Base-by-base conservation (phyloP, 2,113 vertebrate genomes). In the Meles meles region DNA sequence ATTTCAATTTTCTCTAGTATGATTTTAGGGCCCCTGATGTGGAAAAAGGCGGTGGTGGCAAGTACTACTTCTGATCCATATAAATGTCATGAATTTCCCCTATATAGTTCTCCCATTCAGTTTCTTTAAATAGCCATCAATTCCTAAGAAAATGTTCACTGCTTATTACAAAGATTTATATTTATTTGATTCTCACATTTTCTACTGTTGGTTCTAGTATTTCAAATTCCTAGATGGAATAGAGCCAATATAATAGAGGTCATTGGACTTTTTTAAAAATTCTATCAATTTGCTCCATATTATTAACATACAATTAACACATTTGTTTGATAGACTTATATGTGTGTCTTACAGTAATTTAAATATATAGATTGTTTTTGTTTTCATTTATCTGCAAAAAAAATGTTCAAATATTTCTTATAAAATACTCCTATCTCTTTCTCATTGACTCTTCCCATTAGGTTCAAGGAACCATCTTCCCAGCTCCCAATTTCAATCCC, bases 381-480 rank as follows among this genome's bases (percentile, higher is more conserved):
- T 61, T 72, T 65, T 69, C 6, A 80, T 29, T 86, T 94, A 59
- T 59, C 20, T 63, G 4, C 39, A 74, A 52, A 69, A 69, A 63
- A 39, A 59, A 27, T 7, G 0, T 29, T 88, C 39, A 81, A 79
- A 80, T 3, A 18, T 61, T 71, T 67, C 0, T 37, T 47, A 21
- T 34, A 25, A 92, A n/a, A 92, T 27, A 42, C 0, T 34, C 4
- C 1, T 65, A 1, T 47, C 2, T 47, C 65, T 97, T 18, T 84
- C 61, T 96, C 27, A 90, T 96, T 71, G 10, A 74, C 69, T 93
- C 55, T 94, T 95, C 86, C 55, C 86, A 72, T 37, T 97, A 99
- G 98, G 97, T 92, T 14, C 99, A 99, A 97, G 99, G 98, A 90
- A 99, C 99, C 0, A 99, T 99, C 96, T 98, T 99, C 81, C 99